Evolutionary conservation across 2,797 vertebrate genomes (phyloP).

Genomic region (Microhierax caerulescens): DNA sequence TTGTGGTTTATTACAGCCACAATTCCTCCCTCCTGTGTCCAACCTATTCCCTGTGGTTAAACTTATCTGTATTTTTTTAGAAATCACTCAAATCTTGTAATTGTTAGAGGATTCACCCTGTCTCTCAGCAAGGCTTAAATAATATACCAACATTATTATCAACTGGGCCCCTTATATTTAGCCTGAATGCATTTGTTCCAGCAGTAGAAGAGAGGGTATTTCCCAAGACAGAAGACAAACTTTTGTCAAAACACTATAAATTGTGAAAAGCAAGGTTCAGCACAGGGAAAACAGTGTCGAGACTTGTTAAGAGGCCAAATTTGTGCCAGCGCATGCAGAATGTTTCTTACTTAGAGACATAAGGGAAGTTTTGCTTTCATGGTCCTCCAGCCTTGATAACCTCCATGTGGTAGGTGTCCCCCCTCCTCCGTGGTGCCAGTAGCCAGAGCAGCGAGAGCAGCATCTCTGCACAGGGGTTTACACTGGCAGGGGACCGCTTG

Average conservation of each 20-base stretch:
- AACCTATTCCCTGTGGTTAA: background rate
- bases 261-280: background rate
- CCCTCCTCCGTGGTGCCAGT: background rate
- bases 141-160: background rate
- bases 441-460: background rate
- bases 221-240: slow-evolving; percentile 24
- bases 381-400: background rate
- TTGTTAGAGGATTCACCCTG: background rate
- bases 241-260: slow-evolving; percentile 44
- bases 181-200: background rate
- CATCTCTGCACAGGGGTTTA: background rate
- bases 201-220: background rate
- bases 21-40: background rate
- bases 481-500: background rate
- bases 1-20: background rate
- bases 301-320: slow-evolving; percentile 6
- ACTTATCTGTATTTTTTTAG: background rate
- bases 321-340: background rate
- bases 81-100: background rate
- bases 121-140: background rate
- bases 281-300: background rate
- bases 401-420: background rate
- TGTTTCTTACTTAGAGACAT: slow-evolving; percentile 17
- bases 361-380: slow-evolving; percentile 11
- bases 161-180: background rate